These are phyloP conservation scores for Platyscapa corneri DNA, from an alignment of 1,140 invertebrate species.

Conservation along the genomic window DNA sequence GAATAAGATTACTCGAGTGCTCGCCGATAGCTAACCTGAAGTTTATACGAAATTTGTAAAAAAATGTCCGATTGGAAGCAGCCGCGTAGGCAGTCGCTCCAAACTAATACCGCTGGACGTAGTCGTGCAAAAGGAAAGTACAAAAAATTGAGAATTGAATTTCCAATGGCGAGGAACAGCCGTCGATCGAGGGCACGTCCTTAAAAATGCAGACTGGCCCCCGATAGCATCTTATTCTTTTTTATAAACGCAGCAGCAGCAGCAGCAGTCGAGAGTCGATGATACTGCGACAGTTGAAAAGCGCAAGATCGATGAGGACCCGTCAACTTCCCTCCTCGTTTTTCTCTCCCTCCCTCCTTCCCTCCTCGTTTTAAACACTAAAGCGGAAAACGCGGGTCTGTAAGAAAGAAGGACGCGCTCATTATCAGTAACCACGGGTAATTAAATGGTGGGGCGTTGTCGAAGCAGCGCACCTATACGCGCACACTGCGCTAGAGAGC, in stretches of 20 bases:
- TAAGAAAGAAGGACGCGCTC: constrained; percentile 50
- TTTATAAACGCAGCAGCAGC: constrained; percentile 11
- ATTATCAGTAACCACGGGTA: constrained; percentile 60
- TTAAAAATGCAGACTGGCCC: constrained; percentile 32
- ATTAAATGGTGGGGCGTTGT: constrained; percentile 65
- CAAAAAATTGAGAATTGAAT: constrained; percentile 9
- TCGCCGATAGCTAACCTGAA: background rate
- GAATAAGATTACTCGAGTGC: background rate
- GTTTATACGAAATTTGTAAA: background rate
- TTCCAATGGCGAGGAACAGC: background rate
- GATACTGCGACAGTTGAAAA: constrained; percentile 7
- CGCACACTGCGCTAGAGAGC: background rate
- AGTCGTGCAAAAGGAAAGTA: background rate
- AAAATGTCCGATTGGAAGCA: no score
- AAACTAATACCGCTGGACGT: background rate
- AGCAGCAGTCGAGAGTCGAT: background rate
- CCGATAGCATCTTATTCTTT: background rate
- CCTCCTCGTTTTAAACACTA: background rate
- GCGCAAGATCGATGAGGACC: constrained; percentile 9
- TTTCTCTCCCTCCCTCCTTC: background rate
- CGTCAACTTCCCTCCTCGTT: background rate
- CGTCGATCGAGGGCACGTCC: background rate
- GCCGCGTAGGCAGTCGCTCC: no score
- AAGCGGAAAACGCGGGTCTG: background rate
- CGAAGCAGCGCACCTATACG: constrained; percentile 56